Conservation (phyloP, 2,888 invertebrate genomes). For the Dicyrtomina minuta region DNA sequence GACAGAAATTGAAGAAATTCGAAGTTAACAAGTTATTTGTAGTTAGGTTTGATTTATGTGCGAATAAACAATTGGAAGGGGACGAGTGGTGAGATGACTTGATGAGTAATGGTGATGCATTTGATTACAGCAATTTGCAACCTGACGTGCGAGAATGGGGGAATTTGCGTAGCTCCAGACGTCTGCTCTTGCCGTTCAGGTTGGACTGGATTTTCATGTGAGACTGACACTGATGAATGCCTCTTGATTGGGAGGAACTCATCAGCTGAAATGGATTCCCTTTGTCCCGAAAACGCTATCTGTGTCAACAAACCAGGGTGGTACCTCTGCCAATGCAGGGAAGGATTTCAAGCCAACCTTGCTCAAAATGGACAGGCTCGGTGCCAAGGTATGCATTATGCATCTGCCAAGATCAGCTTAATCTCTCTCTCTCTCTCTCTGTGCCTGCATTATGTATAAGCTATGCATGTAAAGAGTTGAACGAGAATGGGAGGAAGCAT, state of each 20-base stretch:
- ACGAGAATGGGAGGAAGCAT: no score
- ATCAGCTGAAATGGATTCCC: slow-evolving; percentile 36
- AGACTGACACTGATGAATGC: slow-evolving; percentile 85
- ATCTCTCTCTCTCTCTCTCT: neutral
- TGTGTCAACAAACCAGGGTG: slow-evolving; percentile 88
- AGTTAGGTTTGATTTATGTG: no score
- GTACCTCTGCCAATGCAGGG: slow-evolving; percentile 82
- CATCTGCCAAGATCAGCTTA: slow-evolving; percentile 8
- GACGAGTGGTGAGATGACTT: neutral
- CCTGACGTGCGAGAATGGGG: slow-evolving; percentile 80
- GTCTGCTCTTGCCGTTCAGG: slow-evolving; percentile 78
- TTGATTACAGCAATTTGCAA: slow-evolving; percentile 71
- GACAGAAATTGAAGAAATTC: no score
- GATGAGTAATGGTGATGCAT: neutral
- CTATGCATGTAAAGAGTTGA: no score
- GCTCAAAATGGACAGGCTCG: slow-evolving; percentile 50
- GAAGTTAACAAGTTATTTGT: no score
- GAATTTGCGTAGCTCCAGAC: slow-evolving; percentile 74
- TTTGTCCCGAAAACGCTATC: slow-evolving; percentile 71
- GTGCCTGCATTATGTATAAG: neutral
- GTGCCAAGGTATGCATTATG: slow-evolving; percentile 48
- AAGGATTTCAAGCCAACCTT: slow-evolving; percentile 64
- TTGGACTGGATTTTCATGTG: slow-evolving; percentile 79
- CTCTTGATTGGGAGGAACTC: slow-evolving; percentile 65
- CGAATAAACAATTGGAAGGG: no score